These are phyloP conservation scores for Neosilurus mollespiculum DNA, from an alignment of 2,797 vertebrate species.

Conservation along the genomic window DNA sequence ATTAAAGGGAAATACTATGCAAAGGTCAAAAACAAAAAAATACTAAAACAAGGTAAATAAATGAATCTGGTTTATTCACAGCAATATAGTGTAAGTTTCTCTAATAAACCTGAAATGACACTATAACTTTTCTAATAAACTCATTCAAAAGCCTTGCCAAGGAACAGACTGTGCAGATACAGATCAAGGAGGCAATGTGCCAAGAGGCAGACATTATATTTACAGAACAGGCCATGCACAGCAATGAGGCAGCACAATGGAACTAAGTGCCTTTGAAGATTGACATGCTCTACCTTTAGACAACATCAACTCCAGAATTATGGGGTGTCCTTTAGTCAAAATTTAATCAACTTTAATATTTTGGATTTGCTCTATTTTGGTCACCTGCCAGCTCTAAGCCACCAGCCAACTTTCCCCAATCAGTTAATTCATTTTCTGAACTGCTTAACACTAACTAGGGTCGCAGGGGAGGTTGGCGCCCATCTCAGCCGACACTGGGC, in stretches of 20 bases:
- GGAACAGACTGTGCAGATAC: conserved; percentile 7
- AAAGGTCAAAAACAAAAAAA: neutral
- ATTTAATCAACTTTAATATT: conserved; percentile 1
- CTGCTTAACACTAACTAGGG: too few relatives aligned
- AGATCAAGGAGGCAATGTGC: conserved; percentile 8
- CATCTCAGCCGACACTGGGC: too few relatives aligned
- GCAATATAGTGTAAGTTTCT: conserved; percentile 6
- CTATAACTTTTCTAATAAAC: conserved; percentile 35
- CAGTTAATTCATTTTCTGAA: neutral
- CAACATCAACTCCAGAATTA: conserved; percentile 13
- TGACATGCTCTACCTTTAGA: conserved; percentile 31
- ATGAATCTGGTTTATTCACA: conserved; percentile 2
- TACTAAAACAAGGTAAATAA: conserved; percentile 10
- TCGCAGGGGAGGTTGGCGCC: too few relatives aligned
- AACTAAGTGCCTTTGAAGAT: conserved; percentile 26
- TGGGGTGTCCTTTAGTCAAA: neutral
- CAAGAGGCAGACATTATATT: conserved; percentile 29
- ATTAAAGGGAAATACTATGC: neutral
- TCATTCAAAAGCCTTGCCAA: neutral
- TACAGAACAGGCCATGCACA: conserved; percentile 8
- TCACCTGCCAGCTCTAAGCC: neutral
- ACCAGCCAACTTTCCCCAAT: neutral
- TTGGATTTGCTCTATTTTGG: conserved; percentile 16
- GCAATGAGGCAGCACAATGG: conserved; percentile 28
- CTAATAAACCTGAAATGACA: conserved; percentile 19